Base-by-base conservation (phyloP, 2,888 invertebrate genomes). In the Branchipolynoe longqiensis region DNA sequence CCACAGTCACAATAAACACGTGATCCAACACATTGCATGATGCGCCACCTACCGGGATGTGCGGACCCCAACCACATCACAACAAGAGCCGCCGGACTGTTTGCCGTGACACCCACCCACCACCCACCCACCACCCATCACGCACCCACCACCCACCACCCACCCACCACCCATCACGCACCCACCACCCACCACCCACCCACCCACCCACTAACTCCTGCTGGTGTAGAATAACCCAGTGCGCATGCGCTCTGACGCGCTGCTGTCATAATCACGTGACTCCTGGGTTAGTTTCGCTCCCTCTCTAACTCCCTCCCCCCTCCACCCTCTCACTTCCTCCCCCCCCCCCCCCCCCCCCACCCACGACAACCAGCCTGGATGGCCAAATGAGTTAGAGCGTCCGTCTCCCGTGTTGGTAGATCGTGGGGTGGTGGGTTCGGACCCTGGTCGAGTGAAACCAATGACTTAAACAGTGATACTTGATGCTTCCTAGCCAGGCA, bases 81-180 rank as follows among this genome's bases (percentile, higher is more conserved):
- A 0, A 1, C 2, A 6, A 48, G 14, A 48, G 54, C 6, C 28
- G 78, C 48, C 69, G 28, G 62, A 78, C 22, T 78, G 48, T 78
- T 78, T 78, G n/a, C n/a, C n/a, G n/a, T n/a, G n/a, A n/a, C n/a
- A 78, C 41, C 78, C 78, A 28, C 31, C 41, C 78, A 78, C 78
- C 25, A 48, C 78, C 78, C 48, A 31, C 31, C 41, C 28, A 41
- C 25, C 54, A 28, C 22, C 78, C 48, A 48, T 48, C 78, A n/a
- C 48, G n/a, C 78, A 28, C 31, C 41, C 78, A 78, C 78, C 25
- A 48, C 78, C 78, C 48, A 31, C n/a, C n/a, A 78, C 41, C 78
- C 78, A 28, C 31, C 41, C 78, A 78, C 78, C 25, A 48, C 78
- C 78, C 48, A 31, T n/a, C n/a, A n/a, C n/a, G n/a, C n/a, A n/a